A percentile compares a stretch with the other conserved stretches of the same genome.
Conservation (phyloP, 2,113 vertebrate species). For the Octodon degus region DNA sequence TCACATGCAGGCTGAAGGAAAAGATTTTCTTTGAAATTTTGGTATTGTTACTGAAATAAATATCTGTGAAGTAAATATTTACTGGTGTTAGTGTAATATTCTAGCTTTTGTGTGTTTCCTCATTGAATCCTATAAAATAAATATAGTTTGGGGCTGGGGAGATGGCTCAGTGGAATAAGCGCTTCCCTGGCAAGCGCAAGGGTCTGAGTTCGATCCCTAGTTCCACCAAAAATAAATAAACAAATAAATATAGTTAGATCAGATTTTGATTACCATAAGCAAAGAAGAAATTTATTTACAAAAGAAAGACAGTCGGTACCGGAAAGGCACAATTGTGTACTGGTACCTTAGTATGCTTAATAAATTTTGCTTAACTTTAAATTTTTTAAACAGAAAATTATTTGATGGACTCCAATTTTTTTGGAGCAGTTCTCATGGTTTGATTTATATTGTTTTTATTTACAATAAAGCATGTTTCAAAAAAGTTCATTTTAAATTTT, state of each 20-base stretch:
- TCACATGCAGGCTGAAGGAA: neutral
- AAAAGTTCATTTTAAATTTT: neutral
- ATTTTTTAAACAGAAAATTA: neutral
- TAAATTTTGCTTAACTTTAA: conserved; percentile 2
- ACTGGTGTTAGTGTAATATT: neutral
- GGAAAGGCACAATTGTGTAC: neutral
- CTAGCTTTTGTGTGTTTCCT: neutral
- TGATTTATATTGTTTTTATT: neutral
- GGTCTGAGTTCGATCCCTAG: too few species aligned
- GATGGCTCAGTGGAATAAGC: too few species aligned
- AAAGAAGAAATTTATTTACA: neutral
- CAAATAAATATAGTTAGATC: neutral
- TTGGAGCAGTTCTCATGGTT: neutral
- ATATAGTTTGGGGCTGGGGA: too few species aligned
- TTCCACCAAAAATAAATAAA: too few species aligned
- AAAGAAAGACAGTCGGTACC: neutral
- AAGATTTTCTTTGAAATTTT: neutral
- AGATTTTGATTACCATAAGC: neutral
- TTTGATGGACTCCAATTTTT: neutral
- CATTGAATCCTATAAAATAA: neutral
- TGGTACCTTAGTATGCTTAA: neutral
- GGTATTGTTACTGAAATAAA: neutral
- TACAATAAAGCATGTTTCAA: neutral
- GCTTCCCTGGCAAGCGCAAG: too few species aligned
- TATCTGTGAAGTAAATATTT: neutral